Base-by-base conservation (phyloP, 2,888 invertebrate species). In the Hirtodrosophila histrioides region DNA sequence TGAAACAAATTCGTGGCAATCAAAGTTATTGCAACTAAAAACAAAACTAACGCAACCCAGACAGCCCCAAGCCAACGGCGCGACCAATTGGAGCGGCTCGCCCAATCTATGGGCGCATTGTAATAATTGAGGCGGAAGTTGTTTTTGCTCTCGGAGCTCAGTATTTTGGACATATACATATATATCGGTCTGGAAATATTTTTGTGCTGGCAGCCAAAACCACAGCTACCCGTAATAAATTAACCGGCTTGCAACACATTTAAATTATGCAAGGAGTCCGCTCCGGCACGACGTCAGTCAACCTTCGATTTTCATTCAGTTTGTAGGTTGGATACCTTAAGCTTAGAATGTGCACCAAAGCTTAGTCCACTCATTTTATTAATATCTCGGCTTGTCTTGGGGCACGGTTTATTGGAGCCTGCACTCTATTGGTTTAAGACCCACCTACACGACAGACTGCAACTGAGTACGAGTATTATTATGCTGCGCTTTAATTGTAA, bases 1-100 rank as follows among this genome's bases (percentile, higher is more conserved):
- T 63, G 65, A 56, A 69, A 63, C 61, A 54, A 68, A 67, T 79
- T 69, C 57, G 48, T 39, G 44, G 69, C 71, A 79, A 83, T 76
- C 67, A 64, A 64, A 65, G 49, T 62, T 69, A 79, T 73, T 70
- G 62, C 66, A 64, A 43, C 36, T 61, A 44, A 56, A 69, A 54
- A 54, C 41, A 54, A 54, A 68, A 9, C 44, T 36, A 48, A 44
- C 41, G 43, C 46, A 51, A 44, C 50, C 37, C 27, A 35, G 40
- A 23, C 37, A 40, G 55, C 55, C 48, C 7, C n/a, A 74, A 64
- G 57, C 48, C 45, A 60, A 37, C 48, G 40, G 43, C 44, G 43
- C 46, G 49, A 55, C 57, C 43, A 40, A 49, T 37, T 58, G 17
- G 27, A 62, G 12, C 50, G 39, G 33, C 57, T 60, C 71, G 53